Base-by-base conservation (phyloP, 2,113 vertebrate genomes). In the Progne subis region DNA sequence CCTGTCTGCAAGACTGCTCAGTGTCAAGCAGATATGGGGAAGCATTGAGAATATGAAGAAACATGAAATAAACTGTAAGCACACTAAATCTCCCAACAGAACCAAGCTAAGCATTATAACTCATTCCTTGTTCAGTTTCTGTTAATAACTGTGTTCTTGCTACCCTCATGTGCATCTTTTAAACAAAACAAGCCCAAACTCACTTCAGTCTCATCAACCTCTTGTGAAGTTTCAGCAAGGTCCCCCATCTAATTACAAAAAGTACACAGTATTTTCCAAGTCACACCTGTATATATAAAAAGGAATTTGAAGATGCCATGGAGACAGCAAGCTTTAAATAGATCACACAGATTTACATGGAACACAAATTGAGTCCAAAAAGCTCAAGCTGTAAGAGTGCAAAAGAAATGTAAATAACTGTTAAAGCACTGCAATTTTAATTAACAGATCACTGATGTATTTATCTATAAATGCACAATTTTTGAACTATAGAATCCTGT, bases 391-490 rank as follows among this genome's bases (percentile, higher is more conserved):
- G 1, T 7, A 69, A 61, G 64, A 77, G 18, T 70, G 52, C 50
- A 90, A 47, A 90, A 74, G 61, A 93, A 92, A 86, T 50, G 56
- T 65, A 92, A 92, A 49, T 91, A 47, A 64, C 77, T 47, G 69
- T 69, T 85, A 14, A 75, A 94, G 52, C 56, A 28, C 70, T 85
- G 55, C 24, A 39, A 26, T 86, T 95, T 82, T 82, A 85, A 86
- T 82, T 88, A 85, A 47, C 26, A 86, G 76, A 95, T 85, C 65
- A 79, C 46, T 61, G 28, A 57, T 49, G 10, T 34, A 12, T 84
- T 97, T 84, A 64, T 87, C 74, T 74, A 12, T 32, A 61, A 88
- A 95, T 76, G 46, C 67, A 84, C 29, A 9, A 13, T 26, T 92
- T 91, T 79, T 78, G 41, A 94, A 60, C 77, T 78, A 29, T 14